Base-by-base conservation (phyloP, 1,140 invertebrate genomes). In the Dysdera silvatica region DNA sequence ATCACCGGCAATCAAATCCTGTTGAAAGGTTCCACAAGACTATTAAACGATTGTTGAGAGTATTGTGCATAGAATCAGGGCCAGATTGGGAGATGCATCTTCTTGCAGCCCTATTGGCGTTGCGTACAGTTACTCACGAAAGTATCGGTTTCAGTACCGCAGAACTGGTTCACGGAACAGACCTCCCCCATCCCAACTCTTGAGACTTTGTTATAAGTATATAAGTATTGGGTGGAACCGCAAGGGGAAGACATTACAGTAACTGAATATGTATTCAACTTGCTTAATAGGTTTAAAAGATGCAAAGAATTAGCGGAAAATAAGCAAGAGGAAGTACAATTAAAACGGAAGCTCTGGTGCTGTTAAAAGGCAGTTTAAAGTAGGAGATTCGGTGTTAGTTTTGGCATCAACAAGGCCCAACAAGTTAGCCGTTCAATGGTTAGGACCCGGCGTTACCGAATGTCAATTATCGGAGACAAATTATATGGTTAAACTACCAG, bases 121-220 rank as follows among this genome's bases (percentile, higher is more conserved):
- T 60, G n/a, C 4, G 48, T 3, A 60, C 47, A 2, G 47, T 40
- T 4, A 60, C 23, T 2, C 58, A 60, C 4, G 48, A 52, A 52
- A 51, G 24, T 31, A 60, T 35, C 2, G 47, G 48, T 20, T 60
- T 40, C 12, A 29, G 3, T 3, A 47, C 33, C 2, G 33, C 57
- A 20, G 57, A 60, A 45, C 7, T 60, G 26, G 58, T 52, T 0
- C 26, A 60, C 16, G 58, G 58, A 16, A 52, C 40, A 31, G 52
- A 51, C 24, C 14, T 60, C 4, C n/a, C n/a, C n/a, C n/a, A n/a
- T n/a, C n/a, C 16, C 32, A n/a, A 52, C 47, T 4, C 32, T 16
- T 12, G 47, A 40, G 14, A 51, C 40, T 14, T 31, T 60, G 12
- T 20, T 60, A 18, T 40, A 28, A 6, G 47, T 29, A 18, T n/a